Evolutionary conservation across 2,113 vertebrate genomes (phyloP).

Genomic region (Oreochromis aureus): DNA sequence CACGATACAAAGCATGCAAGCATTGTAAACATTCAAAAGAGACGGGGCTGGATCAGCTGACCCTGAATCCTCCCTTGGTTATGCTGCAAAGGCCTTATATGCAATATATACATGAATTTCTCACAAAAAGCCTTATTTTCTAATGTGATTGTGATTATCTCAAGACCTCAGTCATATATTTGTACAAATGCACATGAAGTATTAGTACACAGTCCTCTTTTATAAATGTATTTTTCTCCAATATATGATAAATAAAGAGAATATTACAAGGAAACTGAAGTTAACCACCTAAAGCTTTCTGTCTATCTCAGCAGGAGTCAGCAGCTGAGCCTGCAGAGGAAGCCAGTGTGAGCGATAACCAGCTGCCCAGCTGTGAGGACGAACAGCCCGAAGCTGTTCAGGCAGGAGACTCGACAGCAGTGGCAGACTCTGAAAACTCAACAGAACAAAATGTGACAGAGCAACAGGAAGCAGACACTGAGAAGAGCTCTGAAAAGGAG

Average conservation of each 20-base stretch:
- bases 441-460: not conserved
- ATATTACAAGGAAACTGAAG: not conserved
- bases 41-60: not conserved
- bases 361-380: not conserved
- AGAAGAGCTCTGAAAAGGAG: not conserved
- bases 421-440: not conserved
- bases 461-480: not conserved
- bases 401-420: not conserved
- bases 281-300: not conserved
- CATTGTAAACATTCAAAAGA: too few relatives aligned
- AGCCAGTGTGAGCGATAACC: not conserved
- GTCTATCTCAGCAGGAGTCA: not conserved
- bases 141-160: not conserved
- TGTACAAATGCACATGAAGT: not conserved
- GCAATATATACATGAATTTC: not conserved
- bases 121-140: not conserved
- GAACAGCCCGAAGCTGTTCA: not conserved
- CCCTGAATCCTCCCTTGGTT: not conserved
- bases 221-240: not conserved
- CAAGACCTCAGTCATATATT: not conserved
- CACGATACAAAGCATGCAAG: too few relatives aligned
- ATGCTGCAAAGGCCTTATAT: not conserved
- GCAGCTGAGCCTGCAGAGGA: constrained; percentile 4
- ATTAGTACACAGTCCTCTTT: not conserved
- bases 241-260: not conserved